Base-by-base conservation (phyloP, 2,888 invertebrate species). In the Glaucopsyche alexis region DNA sequence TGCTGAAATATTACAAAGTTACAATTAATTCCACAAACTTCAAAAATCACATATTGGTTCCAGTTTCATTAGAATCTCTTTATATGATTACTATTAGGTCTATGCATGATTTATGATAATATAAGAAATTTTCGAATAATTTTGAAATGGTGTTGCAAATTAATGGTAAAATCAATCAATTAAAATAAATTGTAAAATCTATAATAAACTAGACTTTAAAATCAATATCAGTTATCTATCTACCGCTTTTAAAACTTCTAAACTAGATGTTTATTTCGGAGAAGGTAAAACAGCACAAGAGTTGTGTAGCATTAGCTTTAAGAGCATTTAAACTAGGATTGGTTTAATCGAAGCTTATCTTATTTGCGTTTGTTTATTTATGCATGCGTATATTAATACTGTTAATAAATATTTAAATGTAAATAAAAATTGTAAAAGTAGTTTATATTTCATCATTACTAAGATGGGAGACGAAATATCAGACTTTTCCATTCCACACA, bases 1-100 rank as follows among this genome's bases (percentile, higher is more conserved):
- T 99, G 94, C 98, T 98, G 95, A 73, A 89, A 89, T 83, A 81
- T 77, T 78, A 75, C 77, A 82, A 81, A 79, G 74, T 74, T 75
- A 79, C 81, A 84, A 86, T 90, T 85, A 91, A 90, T 81, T 87
- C 84, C 81, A 65, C 50, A 16, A 42, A 65, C 29, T 65, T 65
- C 14, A 13, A 69, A 69, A 19, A 49, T 7, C 14, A 2, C 49
- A 69, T 11, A 19, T 45, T 45, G 45, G 11, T 40, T 45, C 45
- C 38, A 29, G 19, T 19, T 19, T 0, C 16, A 19, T 55, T 8
- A 19, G 19, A 55, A 55, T 55, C 40, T 40, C 2, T 29, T 29
- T 29, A 65, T 14, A 7, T 40, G 14, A 3, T 2, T 8, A 65
- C 13, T 65, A 55, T 14, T 65, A 55, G 16, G 16, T 16, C 16